A percentile compares a stretch with the other conserved stretches of the same genome.
Evolutionary conservation across 1,140 invertebrate genomes (phyloP).

Genomic region (Cydia pomonella): DNA sequence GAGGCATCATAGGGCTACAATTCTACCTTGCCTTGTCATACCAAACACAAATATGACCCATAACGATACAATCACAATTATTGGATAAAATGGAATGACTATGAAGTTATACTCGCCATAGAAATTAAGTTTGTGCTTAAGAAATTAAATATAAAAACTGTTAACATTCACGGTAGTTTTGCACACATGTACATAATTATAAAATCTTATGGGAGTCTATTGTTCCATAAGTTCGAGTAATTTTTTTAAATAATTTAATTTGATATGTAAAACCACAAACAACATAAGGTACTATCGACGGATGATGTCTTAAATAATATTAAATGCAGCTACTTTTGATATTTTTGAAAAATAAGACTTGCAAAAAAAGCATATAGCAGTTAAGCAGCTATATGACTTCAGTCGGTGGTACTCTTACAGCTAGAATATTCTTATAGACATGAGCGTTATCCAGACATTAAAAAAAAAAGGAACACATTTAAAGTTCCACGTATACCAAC

Average conservation of each 20-base stretch:
- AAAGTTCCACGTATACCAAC: no score
- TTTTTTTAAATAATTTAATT: no score
- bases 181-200: constrained; percentile 11
- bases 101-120: constrained; percentile 44
- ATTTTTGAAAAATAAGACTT: neutral
- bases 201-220: constrained; percentile 5
- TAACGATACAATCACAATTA: neutral
- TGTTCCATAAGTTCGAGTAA: neutral
- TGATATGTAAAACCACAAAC: neutral
- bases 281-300: neutral
- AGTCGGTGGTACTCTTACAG: neutral
- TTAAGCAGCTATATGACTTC: neutral
- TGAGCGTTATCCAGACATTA: neutral
- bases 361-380: neutral
- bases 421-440: neutral
- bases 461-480: no score
- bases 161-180: constrained; percentile 25
- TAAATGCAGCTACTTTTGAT: neutral
- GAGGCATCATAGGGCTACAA: neutral
- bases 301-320: neutral
- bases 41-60: neutral
- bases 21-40: neutral
- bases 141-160: constrained; percentile 38
- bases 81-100: constrained; percentile 42
- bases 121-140: constrained; percentile 43